Evolutionary conservation across 2,797 vertebrate species (phyloP).

Genomic region (Chrosomus eos): DNA sequence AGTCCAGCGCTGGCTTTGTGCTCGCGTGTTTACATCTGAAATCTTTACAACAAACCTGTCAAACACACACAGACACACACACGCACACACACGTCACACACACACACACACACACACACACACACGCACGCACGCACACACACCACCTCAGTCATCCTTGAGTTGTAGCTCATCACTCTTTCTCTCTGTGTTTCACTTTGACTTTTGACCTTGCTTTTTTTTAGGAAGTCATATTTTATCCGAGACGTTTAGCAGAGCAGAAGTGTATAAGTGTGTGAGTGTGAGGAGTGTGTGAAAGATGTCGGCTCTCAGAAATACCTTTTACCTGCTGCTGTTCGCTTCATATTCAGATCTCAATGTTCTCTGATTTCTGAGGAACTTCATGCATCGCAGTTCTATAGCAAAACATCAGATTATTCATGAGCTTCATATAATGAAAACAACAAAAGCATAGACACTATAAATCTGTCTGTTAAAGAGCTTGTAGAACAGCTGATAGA

Average conservation of each 20-base stretch:
- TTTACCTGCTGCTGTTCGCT: not conserved
- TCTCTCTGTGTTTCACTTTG: slow-evolving; percentile 20
- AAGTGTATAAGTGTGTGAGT: not conserved
- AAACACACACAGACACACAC: too few species aligned
- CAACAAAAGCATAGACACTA: not conserved
- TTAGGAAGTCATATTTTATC: slow-evolving; percentile 15
- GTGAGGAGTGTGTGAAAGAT: not conserved
- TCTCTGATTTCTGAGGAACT: not conserved
- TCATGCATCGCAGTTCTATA: not conserved
- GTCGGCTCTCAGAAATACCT: not conserved
- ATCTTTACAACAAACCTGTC: too few species aligned
- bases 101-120: too few species aligned
- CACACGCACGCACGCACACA: not conserved
- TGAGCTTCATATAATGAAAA: not conserved
- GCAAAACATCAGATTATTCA: not conserved
- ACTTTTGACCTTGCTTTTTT: slow-evolving; percentile 20
- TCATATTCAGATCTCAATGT: not conserved
- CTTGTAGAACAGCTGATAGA: not conserved
- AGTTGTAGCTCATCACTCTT: not conserved
- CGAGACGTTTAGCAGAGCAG: not conserved
- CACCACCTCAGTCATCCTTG: not conserved
- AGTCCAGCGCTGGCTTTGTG: slow-evolving; percentile 53
- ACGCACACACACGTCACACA: too few species aligned
- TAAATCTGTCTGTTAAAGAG: not conserved
- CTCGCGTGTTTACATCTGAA: slow-evolving; percentile 29